phyloP scores from a whole-genome alignment of 2,113 vertebrate genomes.

The Peromyscus californicus region DNA sequence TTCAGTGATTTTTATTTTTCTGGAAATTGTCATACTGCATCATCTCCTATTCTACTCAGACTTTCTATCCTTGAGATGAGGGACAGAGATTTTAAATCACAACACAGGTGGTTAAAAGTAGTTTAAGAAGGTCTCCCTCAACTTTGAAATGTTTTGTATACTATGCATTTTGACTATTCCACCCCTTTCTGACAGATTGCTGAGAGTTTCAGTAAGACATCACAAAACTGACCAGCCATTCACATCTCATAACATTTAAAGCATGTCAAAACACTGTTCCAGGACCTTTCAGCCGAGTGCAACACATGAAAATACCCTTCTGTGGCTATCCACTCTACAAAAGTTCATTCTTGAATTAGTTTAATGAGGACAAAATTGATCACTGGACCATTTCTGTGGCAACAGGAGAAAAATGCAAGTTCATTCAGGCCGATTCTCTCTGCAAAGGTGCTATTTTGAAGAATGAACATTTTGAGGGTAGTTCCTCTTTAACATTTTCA shows the following conservation, averaged over 20 bases:
- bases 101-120: conserved; percentile 42
- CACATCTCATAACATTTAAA: conserved; percentile 57
- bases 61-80: background rate
- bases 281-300: conserved; percentile 47
- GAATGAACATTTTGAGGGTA: conserved; percentile 54
- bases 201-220: conserved; percentile 63
- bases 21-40: conserved; percentile 6
- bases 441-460: conserved; percentile 55
- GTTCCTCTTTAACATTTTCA: conserved; percentile 61
- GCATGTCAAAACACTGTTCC: conserved; percentile 57
- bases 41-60: conserved; percentile 49
- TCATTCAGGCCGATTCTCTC: conserved; percentile 53
- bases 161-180: conserved; percentile 58
- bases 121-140: conserved; percentile 30
- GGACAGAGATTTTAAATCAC: conserved; percentile 7
- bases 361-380: conserved; percentile 60
- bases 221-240: conserved; percentile 62
- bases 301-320: conserved; percentile 55
- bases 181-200: conserved; percentile 62
- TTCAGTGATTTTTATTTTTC: conserved; percentile 43
- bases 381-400: conserved; percentile 54
- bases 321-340: conserved; percentile 35
- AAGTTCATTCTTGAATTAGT: conserved; percentile 68
- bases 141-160: conserved; percentile 58
- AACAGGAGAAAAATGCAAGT: conserved; percentile 61